Evolutionary conservation across 2,113 vertebrate genomes (phyloP), one percentile per base, ranked within the genome.

Genomic region (Tychaedon coryphoeus): DNA sequence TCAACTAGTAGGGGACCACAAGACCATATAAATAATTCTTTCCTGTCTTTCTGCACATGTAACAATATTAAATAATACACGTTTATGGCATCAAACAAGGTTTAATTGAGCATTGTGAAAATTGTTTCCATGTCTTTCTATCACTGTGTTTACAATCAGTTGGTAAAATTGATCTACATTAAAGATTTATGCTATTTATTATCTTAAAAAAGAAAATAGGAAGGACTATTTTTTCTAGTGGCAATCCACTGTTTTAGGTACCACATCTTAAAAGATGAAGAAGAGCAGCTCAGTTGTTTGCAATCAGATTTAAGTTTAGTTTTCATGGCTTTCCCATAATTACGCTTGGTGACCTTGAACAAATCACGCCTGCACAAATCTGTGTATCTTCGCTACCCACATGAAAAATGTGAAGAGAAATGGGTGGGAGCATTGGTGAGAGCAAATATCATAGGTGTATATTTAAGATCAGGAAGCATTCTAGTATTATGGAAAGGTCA

Each of bases 1-100:
- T 57, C 15, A 73, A 23, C 6, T 31, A 29, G 4, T 19, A 61
- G 0, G 0, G 12, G 22, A 57, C 22, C 14, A 66, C 28, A 38
- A 89, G 26, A 61, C 2, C 19, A 48, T 18, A 14, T 34, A 48
- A 70, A 61, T 40, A 0, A n/a, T 57, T 67, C 19, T 83, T 83
- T 62, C 19, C 19, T 61, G 8, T 45, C 3, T 81, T 70, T 85
- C 51, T 64, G 29, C 6, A 29, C 26, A 42, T 40, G 8, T 60
- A 74, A 15, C 29, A 62, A 31, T 48, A 73, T 53, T 26, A 80
- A 84, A 70, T 60, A 47, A 64, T 50, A 70, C 4, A 23, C 0
- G 5, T 66, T 81, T 25, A 38, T 23, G 1, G 4, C 48, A 36
- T 69, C 48, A 80, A 77, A 28, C 14, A 58, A 81, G 2, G 14